Base-by-base conservation (phyloP, 2,797 vertebrate genomes). In the Toxotes lorentzi region DNA sequence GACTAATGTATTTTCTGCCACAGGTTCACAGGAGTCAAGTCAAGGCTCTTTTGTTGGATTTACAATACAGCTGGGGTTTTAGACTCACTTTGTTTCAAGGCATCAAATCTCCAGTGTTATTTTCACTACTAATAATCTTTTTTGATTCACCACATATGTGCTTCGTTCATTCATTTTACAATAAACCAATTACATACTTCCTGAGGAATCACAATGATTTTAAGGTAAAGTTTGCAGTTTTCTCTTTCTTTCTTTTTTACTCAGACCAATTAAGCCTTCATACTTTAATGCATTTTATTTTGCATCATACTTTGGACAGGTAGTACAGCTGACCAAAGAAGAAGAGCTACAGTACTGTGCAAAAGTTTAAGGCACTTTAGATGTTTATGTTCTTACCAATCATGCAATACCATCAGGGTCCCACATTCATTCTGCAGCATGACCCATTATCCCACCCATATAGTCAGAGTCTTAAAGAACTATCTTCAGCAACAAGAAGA, bases 1-100 rank as follows among this genome's bases (percentile, higher is more conserved):
- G 78, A 79, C 74, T 79, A 85, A 83, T 87, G 80, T 70, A 54
- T 83, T 84, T 75, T 72, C 81, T 89, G 88, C 82, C 78, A 73
- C 75, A 79, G 78, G 84, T 64, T 89, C 77, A 73, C 50, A 61
- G 24, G 50, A 77, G 85, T 87, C 86, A 83, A 68, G 86, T 88
- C 66, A 68, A 81, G 78, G 77, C 74, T 79, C 73, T 56, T 79
- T n/a, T 19, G 1, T 67, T 76, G 72, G 79, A 90, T 87, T 88
- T 88, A 87, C 78, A 77, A 82, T 83, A 70, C 86, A 86, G 54
- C 63, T 82, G 86, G 79, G 84, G 61, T 51, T 76, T 78, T 41
- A 23, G 63, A 48, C 63, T 64, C 43, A 47, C 58, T 84, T 83
- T 81, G 72, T 56, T 89, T 67, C 3, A 84, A 90, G 82, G 78